A percentile compares a stretch with the other conserved stretches of the same genome.
phyloP scores from a whole-genome alignment of 2,113 vertebrate genomes.

The Theristicus caerulescens region DNA sequence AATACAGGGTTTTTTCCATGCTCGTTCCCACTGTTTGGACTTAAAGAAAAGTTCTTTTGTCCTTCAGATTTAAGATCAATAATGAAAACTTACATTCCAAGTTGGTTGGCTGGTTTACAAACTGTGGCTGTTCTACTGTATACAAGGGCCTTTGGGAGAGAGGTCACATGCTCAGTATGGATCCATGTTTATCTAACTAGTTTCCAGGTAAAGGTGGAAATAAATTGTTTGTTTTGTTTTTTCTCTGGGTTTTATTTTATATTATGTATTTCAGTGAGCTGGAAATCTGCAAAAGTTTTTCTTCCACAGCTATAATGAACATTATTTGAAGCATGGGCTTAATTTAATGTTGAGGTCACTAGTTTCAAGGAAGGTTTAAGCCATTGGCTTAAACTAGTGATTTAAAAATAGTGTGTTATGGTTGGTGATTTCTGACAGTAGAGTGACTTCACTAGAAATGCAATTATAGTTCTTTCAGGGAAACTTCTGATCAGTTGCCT shows the following conservation, averaged over 20 bases:
- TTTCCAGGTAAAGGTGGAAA: neutral
- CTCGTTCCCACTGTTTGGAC: neutral
- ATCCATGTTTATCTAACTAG: neutral
- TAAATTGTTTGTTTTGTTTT: neutral
- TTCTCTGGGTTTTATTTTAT: neutral
- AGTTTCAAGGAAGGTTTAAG: neutral
- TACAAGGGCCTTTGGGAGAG: neutral
- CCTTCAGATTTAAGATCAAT: neutral
- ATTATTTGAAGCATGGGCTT: neutral
- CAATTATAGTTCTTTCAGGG: neutral
- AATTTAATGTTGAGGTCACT: neutral
- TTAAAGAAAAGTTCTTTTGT: neutral
- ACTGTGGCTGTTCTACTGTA: neutral
- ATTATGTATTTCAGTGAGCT: neutral
- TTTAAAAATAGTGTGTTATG: neutral
- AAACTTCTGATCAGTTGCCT: neutral
- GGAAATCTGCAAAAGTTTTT: neutral
- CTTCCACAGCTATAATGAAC: accelerated
- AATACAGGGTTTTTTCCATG: neutral
- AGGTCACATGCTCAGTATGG: accelerated
- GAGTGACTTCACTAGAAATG: neutral
- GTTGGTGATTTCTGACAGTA: neutral
- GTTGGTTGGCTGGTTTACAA: neutral
- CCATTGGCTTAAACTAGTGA: neutral
- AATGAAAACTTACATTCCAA: neutral